Conservation (phyloP, 2,888 invertebrate species). For the Geophilus truncorum region DNA sequence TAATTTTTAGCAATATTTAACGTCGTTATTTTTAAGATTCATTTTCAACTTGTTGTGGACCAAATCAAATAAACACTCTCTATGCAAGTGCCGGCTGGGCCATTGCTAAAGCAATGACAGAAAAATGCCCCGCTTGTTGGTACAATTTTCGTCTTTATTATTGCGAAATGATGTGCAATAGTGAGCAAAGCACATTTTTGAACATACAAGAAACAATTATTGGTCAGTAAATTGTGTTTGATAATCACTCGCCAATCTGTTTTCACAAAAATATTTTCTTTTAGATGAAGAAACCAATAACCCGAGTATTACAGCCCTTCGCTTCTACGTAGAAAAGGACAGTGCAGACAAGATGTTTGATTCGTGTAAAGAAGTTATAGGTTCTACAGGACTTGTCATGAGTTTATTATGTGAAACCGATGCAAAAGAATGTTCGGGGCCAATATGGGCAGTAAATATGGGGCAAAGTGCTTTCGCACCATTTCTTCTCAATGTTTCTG, state of each 20-base stretch:
- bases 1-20: not conserved
- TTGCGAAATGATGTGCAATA: constrained; percentile 77
- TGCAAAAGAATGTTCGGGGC: not conserved
- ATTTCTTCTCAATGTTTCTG: not conserved
- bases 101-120: constrained; percentile 53
- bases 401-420: not conserved
- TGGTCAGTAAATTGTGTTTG: not conserved
- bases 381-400: not conserved
- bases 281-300: not conserved
- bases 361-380: not conserved
- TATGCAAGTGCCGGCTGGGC: not conserved
- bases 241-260: too few species aligned
- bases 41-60: not conserved
- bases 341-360: not conserved
- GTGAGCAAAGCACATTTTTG: constrained; percentile 59
- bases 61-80: not conserved
- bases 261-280: too few species aligned
- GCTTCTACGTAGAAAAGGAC: not conserved
- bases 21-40: not conserved
- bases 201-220: not conserved
- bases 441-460: not conserved
- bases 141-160: constrained; percentile 74
- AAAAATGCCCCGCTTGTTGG: constrained; percentile 81
- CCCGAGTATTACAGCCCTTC: not conserved
- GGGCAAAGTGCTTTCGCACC: not conserved